A percentile compares a stretch with the other conserved stretches of the same genome.
phyloP scores from a whole-genome alignment of 2,888 invertebrate species.

The Altica lythri region DNA sequence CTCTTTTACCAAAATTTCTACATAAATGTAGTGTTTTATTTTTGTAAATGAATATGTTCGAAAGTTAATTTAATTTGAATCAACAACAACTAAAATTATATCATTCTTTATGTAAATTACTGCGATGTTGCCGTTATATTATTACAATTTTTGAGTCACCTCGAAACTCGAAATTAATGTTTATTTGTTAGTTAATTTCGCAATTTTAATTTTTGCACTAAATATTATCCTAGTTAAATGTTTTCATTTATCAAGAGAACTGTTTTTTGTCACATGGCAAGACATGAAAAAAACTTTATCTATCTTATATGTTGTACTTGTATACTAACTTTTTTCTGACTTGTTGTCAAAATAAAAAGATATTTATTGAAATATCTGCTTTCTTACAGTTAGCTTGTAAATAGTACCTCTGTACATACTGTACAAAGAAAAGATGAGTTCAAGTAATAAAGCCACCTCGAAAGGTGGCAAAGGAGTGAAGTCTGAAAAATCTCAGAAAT shows the following conservation, averaged over 20 bases:
- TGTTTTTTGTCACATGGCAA: constrained; percentile 7
- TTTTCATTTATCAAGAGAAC: constrained; percentile 1
- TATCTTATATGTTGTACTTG: constrained; percentile 1
- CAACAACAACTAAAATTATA: constrained; percentile 6
- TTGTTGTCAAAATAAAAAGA: constrained; percentile 22
- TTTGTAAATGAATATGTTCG: constrained; percentile 8
- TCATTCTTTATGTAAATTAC: constrained; percentile 31
- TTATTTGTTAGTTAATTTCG: neutral
- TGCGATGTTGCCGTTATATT: constrained; percentile 44
- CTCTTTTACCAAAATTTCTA: constrained; percentile 11
- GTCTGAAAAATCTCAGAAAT: constrained; percentile 55
- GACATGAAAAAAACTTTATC: neutral
- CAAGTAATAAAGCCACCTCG: constrained; percentile 70
- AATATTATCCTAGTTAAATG: neutral
- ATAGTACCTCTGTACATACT: constrained; percentile 80
- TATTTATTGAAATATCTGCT: constrained; percentile 48
- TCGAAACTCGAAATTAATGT: neutral
- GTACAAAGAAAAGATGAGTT: constrained; percentile 70
- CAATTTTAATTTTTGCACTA: neutral
- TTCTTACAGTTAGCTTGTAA: constrained; percentile 70
- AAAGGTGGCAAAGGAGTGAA: constrained; percentile 63
- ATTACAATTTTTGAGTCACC: neutral
- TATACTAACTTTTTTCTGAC: constrained; percentile 9
- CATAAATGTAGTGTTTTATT: constrained; percentile 5
- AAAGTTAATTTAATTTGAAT: constrained; percentile 32